These are phyloP conservation scores for Aix galericulata DNA, from an alignment of 2,113 vertebrate species.

Conservation along the genomic window DNA sequence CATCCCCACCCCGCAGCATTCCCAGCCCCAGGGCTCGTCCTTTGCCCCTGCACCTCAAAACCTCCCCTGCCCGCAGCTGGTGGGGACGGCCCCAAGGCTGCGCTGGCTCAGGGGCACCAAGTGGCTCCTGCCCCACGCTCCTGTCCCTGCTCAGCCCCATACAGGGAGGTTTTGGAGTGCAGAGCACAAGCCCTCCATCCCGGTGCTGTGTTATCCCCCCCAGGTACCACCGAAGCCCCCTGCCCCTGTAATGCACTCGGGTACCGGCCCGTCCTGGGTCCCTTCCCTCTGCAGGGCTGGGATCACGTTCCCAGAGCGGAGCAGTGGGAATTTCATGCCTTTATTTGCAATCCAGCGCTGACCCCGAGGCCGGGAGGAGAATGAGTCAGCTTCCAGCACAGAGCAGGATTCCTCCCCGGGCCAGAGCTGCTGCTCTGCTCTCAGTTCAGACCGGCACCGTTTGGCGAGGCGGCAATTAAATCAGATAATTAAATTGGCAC, in stretches of 20 bases:
- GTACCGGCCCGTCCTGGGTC: background rate
- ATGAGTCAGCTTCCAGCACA: conserved; percentile 38
- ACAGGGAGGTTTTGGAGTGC: background rate
- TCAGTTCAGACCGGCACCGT: background rate
- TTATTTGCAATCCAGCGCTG: conserved; percentile 18
- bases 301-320: conserved; percentile 7
- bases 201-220: background rate
- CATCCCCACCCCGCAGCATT: rapidly evolving
- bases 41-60: background rate
- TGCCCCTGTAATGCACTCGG: rapidly evolving
- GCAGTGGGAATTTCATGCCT: conserved; percentile 38
- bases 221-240: background rate
- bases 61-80: background rate
- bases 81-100: background rate
- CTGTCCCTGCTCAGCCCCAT: background rate
- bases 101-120: conserved; percentile 23
- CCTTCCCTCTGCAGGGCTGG: background rate
- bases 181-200: background rate
- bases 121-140: background rate
- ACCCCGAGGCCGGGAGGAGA: background rate
- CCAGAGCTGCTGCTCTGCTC: background rate
- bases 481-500: background rate
- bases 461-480: background rate
- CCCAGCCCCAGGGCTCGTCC: background rate
- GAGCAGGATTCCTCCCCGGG: background rate